Conservation (phyloP, 2,113 vertebrate genomes). For the Phocoena sinus region DNA sequence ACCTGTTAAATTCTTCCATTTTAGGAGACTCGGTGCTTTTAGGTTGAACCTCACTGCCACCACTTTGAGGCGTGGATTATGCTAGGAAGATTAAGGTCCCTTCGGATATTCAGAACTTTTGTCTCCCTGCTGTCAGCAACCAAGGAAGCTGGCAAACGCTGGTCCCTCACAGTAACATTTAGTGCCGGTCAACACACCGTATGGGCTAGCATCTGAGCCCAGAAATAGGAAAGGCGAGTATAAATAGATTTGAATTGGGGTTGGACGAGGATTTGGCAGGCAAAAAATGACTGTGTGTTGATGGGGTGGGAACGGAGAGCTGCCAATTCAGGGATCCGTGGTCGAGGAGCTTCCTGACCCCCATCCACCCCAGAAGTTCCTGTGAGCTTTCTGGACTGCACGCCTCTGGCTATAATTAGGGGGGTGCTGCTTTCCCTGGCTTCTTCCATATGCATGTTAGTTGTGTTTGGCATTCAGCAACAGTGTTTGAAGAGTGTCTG, state of each 20-base stretch:
- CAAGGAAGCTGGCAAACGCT: constrained; percentile 61
- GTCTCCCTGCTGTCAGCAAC: constrained; percentile 63
- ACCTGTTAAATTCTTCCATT: neutral
- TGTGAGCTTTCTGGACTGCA: constrained; percentile 56
- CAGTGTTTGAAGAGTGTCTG: constrained; percentile 63
- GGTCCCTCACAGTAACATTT: constrained; percentile 66
- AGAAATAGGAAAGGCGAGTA: constrained; percentile 74
- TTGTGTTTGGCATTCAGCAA: constrained; percentile 77
- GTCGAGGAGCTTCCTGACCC: constrained; percentile 77
- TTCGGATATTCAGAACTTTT: constrained; percentile 61
- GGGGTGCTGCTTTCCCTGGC: constrained; percentile 76
- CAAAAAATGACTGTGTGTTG: constrained; percentile 79
- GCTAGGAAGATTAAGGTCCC: constrained; percentile 58
- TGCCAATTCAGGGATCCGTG: constrained; percentile 75
- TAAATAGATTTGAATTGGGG: constrained; percentile 81
- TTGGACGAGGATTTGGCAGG: constrained; percentile 80
- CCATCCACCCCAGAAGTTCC: constrained; percentile 73
- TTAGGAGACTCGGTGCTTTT: neutral
- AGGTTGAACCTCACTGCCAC: neutral
- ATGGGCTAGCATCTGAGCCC: constrained; percentile 71
- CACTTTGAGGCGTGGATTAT: constrained; percentile 27
- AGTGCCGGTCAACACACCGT: constrained; percentile 74
- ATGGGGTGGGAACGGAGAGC: constrained; percentile 71
- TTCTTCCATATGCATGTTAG: constrained; percentile 72
- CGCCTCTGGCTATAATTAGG: constrained; percentile 78